Evolutionary conservation across 2,113 vertebrate genomes (phyloP).

Genomic region (Neolamprologus kungweensis): DNA sequence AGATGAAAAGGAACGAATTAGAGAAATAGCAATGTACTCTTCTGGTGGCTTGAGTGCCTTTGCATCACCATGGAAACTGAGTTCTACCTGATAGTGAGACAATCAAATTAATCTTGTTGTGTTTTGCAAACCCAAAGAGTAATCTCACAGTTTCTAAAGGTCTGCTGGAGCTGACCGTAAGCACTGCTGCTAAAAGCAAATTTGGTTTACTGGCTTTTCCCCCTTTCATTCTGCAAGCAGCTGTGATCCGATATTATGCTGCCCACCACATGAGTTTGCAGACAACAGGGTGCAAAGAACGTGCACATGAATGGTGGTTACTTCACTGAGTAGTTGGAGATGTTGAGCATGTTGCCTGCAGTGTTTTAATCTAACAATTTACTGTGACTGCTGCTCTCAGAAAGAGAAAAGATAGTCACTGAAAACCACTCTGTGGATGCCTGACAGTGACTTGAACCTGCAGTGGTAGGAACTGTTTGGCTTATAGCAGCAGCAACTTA

Average conservation of each 20-base stretch:
- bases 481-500: not conserved
- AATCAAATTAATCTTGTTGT: not conserved
- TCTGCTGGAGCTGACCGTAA: not conserved
- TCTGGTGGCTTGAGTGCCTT: not conserved
- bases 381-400: not conserved
- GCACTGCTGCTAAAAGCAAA: not conserved
- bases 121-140: not conserved
- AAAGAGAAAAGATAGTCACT: not conserved
- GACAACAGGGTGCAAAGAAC: not conserved
- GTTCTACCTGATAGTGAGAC: not conserved
- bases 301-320: not conserved
- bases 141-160: not conserved
- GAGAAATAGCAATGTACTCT: not conserved
- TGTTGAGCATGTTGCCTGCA: not conserved
- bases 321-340: not conserved
- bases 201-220: not conserved
- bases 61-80: conserved; percentile 12
- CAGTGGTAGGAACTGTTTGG: not conserved
- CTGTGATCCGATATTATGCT: not conserved
- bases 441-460: not conserved
- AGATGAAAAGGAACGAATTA: not conserved
- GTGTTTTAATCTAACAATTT: not conserved
- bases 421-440: not conserved
- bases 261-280: not conserved
- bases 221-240: not conserved